phyloP scores from a whole-genome alignment of 2,888 invertebrate genomes.

The Aspidapion aeneum region DNA sequence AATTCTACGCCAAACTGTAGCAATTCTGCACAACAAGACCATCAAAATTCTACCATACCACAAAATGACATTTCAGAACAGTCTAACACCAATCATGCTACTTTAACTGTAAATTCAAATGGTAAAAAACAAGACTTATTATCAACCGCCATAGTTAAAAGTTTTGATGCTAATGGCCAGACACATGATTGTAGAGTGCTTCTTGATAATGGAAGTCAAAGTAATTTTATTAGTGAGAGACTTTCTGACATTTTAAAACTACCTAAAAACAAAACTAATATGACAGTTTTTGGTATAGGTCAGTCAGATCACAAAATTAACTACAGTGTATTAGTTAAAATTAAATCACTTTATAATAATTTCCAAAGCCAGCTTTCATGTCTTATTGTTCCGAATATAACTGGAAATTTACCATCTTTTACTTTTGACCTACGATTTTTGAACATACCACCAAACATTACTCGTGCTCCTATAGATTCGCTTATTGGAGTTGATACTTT shows the following conservation, averaged over 20 bases:
- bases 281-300: no score
- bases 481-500: conserved; percentile 16
- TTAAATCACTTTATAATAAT: conserved; percentile 7
- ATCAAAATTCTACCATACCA: not conserved
- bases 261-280: no score
- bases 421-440: conserved; percentile 2
- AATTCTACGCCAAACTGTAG: not conserved
- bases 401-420: conserved; percentile 13
- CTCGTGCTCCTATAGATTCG: conserved; percentile 14
- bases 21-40: not conserved
- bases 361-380: conserved; percentile 1
- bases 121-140: not conserved
- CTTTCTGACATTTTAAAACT: not conserved
- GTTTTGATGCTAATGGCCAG: conserved; percentile 1
- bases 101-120: not conserved
- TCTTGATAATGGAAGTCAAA: conserved; percentile 10
- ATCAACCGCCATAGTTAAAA: conserved; percentile 1
- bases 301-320: not conserved
- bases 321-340: not conserved
- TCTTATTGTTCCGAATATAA: conserved; percentile 9
- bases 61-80: not conserved
- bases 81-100: not conserved
- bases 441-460: conserved; percentile 15
- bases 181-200: conserved; percentile 5
- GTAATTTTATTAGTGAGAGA: conserved; percentile 13